Base-by-base conservation (phyloP, 1,140 invertebrate genomes). In the Hycleus cichorii region DNA sequence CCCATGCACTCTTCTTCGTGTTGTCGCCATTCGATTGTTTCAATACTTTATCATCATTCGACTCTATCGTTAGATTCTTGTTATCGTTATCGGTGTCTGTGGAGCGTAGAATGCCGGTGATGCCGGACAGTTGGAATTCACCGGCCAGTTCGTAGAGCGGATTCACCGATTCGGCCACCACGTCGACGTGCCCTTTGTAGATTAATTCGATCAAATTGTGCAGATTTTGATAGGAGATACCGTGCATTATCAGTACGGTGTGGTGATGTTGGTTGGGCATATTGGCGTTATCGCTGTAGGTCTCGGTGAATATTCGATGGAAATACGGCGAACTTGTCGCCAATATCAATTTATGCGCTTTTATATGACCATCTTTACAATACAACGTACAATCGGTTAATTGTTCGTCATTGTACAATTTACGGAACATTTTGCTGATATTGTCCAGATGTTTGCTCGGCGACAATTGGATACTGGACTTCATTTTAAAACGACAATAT, bases 241-340 rank as follows among this genome's bases (percentile, higher is more conserved):
- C 67, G 40, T 67, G 63, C 42, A 69, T 52, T 42, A 67, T 54
- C n/a, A 68, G 57, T 2, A 63, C 64, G 18, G 65, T 63, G 52
- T 69, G 60, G 5, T 42, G 40, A 1, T 11, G 5, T 42, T 32
- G 32, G 7, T 32, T 18, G 18, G 18, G 7, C 2, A 32, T 32
- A 32, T 32, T 32, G 4, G 7, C 7, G 7, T 32, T 32, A n/a
- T 65, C 65, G 50, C 69, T 62, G 11, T 60, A 56, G 52, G 69
- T 68, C 38, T 68, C 66, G 39, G 62, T 50, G 53, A 72, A 70
- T 9, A 71, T 49, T 38, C 43, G 40, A n/a, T 87, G 83, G 72
- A 89, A 89, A 68, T 88, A 89, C 24, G 85, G 84, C 68, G 85
- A 87, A 71, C 85, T 87, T 10, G 86, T 85, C 26, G 86, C 86